Conservation (phyloP, 2,797 vertebrate species). For the Manis pentadactyla region DNA sequence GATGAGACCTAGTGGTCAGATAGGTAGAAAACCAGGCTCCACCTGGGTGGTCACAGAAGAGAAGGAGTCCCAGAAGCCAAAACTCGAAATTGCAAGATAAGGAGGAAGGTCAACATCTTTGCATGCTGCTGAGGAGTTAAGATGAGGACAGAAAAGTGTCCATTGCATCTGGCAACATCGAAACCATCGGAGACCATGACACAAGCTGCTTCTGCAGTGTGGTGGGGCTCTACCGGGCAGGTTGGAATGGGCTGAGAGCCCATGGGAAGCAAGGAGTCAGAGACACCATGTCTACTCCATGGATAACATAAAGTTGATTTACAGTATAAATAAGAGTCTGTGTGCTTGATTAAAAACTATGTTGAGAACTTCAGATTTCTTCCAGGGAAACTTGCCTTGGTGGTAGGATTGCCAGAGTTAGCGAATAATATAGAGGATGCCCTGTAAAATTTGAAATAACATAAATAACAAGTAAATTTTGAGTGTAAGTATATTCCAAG, state of each 20-base stretch:
- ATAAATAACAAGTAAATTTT: background rate
- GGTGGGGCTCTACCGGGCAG: background rate
- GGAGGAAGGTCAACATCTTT: background rate
- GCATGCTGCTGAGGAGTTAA: background rate
- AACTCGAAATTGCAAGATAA: background rate
- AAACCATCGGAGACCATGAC: background rate
- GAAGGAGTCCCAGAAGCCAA: background rate
- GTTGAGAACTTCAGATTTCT: background rate
- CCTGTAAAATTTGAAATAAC: background rate
- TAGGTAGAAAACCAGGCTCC: background rate
- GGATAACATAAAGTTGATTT: background rate
- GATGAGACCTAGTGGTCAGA: background rate
- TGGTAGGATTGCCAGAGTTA: background rate
- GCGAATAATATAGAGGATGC: background rate
- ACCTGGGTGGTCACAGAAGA: background rate
- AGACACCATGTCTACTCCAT: rapidly evolving
- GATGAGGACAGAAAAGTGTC: background rate
- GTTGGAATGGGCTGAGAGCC: background rate
- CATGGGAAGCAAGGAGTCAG: background rate
- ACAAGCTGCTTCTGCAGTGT: background rate
- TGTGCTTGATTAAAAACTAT: background rate
- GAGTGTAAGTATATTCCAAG: background rate
- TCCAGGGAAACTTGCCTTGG: background rate
- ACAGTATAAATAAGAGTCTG: background rate
- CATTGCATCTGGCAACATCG: background rate